phyloP scores from a whole-genome alignment of 2,113 vertebrate genomes.

The Crotalus helleri region DNA sequence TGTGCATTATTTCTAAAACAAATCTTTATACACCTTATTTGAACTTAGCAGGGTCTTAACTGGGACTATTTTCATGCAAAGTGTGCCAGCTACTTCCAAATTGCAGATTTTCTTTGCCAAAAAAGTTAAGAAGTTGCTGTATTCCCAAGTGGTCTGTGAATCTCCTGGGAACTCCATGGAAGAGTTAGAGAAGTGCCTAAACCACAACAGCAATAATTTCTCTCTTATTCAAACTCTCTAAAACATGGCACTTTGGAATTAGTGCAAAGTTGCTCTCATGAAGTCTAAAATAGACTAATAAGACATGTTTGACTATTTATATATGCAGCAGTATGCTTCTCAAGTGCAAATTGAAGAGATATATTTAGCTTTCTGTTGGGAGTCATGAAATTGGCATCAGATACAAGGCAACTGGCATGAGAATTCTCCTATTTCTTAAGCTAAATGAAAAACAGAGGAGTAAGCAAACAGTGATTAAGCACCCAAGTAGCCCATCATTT shows the following conservation, averaged over 20 bases:
- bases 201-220: not conserved
- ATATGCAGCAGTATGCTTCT: conserved; percentile 38
- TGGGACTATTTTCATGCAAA: not conserved
- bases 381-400: conserved; percentile 49
- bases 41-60: not conserved
- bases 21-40: not conserved
- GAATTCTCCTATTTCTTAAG: conserved; percentile 29
- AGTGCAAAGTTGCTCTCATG: not conserved
- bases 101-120: not conserved
- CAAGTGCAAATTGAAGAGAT: conserved; percentile 45
- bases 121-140: not conserved
- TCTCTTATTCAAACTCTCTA: not conserved
- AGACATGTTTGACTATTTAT: conserved; percentile 43
- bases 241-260: not conserved
- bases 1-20: not conserved
- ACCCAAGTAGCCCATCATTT: conserved; percentile 1
- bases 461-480: conserved; percentile 12
- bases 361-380: conserved; percentile 47
- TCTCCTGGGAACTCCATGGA: not conserved
- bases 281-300: conserved; percentile 1
- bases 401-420: conserved; percentile 5
- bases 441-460: conserved; percentile 41
- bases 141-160: not conserved
- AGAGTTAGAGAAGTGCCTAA: not conserved
- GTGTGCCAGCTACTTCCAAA: not conserved